These are phyloP conservation scores for Tiaroga cobitis DNA, from an alignment of 2,797 vertebrate genomes.

Conservation along the genomic window DNA sequence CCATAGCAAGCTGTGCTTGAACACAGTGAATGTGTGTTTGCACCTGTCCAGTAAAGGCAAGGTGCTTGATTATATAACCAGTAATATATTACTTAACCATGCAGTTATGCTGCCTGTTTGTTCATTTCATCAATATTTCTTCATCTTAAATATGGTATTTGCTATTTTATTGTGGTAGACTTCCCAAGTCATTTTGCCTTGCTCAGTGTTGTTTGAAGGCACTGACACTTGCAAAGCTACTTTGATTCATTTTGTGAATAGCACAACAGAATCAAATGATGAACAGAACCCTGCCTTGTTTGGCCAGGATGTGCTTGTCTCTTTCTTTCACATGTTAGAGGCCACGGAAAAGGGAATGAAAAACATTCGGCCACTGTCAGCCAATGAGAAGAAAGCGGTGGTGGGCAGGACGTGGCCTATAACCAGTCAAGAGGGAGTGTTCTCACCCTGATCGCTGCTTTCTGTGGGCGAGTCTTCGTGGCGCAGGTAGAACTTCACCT, in stretches of 20 bases:
- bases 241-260: neutral
- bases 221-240: conserved; percentile 3
- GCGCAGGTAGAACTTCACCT: conserved; percentile 97
- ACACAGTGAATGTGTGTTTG: neutral
- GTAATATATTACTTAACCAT: neutral
- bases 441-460: conserved; percentile 89
- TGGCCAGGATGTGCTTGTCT: neutral
- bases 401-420: neutral
- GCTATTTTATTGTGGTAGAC: neutral
- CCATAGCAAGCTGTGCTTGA: neutral
- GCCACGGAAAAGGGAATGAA: conserved; percentile 16
- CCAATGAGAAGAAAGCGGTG: neutral
- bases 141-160: neutral
- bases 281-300: conserved; percentile 22
- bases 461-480: conserved; percentile 94
- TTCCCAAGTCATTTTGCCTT: neutral
- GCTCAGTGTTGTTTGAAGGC: neutral
- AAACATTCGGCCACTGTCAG: conserved; percentile 17
- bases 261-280: neutral
- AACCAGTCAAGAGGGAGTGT: neutral
- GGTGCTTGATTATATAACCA: conserved; percentile 16
- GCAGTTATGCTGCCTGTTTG: neutral
- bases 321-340: conserved; percentile 6
- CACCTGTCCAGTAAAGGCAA: neutral
- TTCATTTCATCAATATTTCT: neutral